Conservation (phyloP, 2,888 invertebrate genomes). For the Parnassius smintheus region DNA sequence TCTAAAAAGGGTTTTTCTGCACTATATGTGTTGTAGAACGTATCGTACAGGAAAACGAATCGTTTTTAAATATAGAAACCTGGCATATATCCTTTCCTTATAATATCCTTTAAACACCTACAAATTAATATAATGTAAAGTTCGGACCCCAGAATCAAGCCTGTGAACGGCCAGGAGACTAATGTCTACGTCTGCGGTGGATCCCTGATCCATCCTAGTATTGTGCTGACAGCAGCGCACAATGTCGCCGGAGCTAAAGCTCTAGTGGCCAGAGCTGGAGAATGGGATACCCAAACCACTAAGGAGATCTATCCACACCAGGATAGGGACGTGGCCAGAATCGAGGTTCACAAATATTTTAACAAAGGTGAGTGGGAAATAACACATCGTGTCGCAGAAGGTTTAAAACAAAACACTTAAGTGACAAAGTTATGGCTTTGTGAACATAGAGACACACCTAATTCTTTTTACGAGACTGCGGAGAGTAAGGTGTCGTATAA, state of each 20-base stretch:
- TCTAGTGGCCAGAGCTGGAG: conserved; percentile 82
- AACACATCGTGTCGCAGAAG: too few relatives aligned
- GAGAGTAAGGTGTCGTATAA: too few relatives aligned
- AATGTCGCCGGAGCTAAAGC: conserved; percentile 37
- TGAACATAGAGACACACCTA: background rate
- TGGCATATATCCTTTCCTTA: too few relatives aligned
- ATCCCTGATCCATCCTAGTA: conserved; percentile 85
- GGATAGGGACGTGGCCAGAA: conserved; percentile 79
- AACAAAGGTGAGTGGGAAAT: conserved; percentile 33
- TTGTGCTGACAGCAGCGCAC: conserved; percentile 89
- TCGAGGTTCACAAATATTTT: conserved; percentile 82
- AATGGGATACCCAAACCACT: conserved; percentile 86
- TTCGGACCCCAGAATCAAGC: conserved; percentile 60
- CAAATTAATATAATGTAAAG: conserved; percentile 20
- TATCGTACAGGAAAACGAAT: too few relatives aligned
- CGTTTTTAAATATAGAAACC: background rate
- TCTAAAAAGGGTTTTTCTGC: too few relatives aligned
- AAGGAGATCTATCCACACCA: conserved; percentile 84
- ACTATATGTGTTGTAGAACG: too few relatives aligned
- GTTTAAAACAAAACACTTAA: too few relatives aligned
- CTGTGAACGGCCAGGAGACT: conserved; percentile 69
- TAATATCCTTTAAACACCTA: too few relatives aligned
- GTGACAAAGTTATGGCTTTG: background rate
- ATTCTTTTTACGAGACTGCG: too few relatives aligned
- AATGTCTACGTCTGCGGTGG: conserved; percentile 82